Base-by-base conservation (phyloP, 2,797 vertebrate species). In the Coluber constrictor region DNA sequence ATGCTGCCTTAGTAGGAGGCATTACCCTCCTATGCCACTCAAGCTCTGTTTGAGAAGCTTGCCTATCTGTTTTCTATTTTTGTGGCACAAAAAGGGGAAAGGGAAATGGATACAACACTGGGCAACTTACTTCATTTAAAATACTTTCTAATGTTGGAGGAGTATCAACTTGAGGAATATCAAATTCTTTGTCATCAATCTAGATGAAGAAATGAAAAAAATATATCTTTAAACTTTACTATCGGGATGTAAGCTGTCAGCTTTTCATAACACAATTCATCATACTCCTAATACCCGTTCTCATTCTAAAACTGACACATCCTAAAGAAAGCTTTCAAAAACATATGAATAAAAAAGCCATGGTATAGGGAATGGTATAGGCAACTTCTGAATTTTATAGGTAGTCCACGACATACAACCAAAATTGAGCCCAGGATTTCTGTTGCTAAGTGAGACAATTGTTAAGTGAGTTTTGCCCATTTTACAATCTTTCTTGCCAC, bases 181-280 rank as follows among this genome's bases (percentile, higher is more conserved):
- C 99, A 59, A 99, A 99, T 95, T 99, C 99, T 95, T 99, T 99
- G 96, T 99, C 99, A 51, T 99, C 99, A 1, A 99, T 99, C 99
- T 99, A 97, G 54, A 95, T 88, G 27, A 56, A 92, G 55, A 95
- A 96, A 93, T 88, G 3, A 95, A 96, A 93, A 93, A 90, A 1
- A 95, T 93, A 92, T 32, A 92, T 23, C 55, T 63, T 59, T 63
- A 91, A 88, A 12, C 10, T 89, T 86, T 92, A 86, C 56, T 12
- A 74, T 59, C 87, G 47, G 55, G 27, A 47, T 92, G 27, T 13
- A 51, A 12, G 29, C 18, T 54, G 56, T 60, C 63, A 59, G 29
- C 8, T 32, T 88, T 87, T 23, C 54, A 60, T n/a, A 66, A 10
- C 86, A 43, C 23, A 63, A 66, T 13, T 3, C 18, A n/a, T 32